Conservation (phyloP, 2,113 vertebrate species). For the Petrocephalus microphthalmus region DNA sequence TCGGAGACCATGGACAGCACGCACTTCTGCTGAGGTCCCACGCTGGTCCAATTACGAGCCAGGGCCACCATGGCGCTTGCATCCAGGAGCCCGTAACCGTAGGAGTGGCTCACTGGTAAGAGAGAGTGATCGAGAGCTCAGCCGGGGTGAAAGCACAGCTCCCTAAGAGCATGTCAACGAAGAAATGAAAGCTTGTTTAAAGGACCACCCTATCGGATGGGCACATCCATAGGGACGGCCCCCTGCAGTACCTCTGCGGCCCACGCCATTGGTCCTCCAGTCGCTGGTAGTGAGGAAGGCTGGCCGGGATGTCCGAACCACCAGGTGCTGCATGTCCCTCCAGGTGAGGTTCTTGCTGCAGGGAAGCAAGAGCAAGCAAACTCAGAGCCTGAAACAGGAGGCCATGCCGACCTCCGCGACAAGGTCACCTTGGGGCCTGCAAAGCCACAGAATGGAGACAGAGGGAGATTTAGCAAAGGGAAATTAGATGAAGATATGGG, state of each 20-base stretch:
- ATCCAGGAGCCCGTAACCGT: conserved; percentile 87
- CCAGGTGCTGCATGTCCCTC: conserved; percentile 98
- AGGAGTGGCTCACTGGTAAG: conserved; percentile 87
- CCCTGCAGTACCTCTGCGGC: conserved; percentile 77
- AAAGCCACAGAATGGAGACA: not conserved
- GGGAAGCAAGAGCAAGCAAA: conserved; percentile 24
- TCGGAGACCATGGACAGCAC: conserved; percentile 74
- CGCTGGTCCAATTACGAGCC: conserved; percentile 82
- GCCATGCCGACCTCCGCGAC: not conserved
- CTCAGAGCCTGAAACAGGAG: not conserved
- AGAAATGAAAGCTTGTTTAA: not conserved
- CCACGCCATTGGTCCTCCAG: conserved; percentile 88
- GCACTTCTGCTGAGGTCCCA: conserved; percentile 83
- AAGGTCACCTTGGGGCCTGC: not conserved
- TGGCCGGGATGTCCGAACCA: conserved; percentile 86
- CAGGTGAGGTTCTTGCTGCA: conserved; percentile 89
- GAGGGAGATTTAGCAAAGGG: not conserved
- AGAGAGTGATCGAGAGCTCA: conserved; percentile 6
- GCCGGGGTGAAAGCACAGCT: conserved; percentile 1
- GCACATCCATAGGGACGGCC: not conserved
- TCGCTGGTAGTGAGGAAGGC: conserved; percentile 83
- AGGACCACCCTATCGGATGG: not conserved
- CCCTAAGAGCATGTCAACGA: not conserved
- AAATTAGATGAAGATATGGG: no score
- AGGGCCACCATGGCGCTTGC: conserved; percentile 80